Base-by-base conservation (phyloP, 2,888 invertebrate species). In the Diarsia rubi region DNA sequence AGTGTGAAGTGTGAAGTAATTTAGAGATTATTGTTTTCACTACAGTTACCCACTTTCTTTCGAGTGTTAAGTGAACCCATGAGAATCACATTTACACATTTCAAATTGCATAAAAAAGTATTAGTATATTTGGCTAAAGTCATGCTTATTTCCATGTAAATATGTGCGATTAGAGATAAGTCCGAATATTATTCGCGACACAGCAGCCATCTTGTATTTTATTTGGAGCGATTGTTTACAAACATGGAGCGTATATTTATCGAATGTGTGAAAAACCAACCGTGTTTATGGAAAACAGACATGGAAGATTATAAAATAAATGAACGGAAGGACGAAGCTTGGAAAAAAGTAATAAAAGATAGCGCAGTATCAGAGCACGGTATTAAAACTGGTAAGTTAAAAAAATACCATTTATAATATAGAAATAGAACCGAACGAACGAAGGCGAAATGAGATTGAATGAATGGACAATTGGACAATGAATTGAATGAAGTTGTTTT, bases 211-310 rank as follows among this genome's bases (percentile, higher is more conserved):
- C 57, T 79, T 76, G 63, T 49, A 78, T 71, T 75, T 68, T 19
- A 65, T 75, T n/a, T 21, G 27, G 11, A 78, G 69, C 45, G 49
- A 79, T 71, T 79, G 72, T 76, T 63, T 72, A 77, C 73, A 49
- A 79, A 42, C n/a, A 77, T 77, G 77, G 77, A 77, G 52, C 77
- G 64, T 64, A 52, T 79, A 60, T 77, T 77, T 65, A 77, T 77
- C 31, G 77, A 77, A 79, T 79, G 80, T 65, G 77, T 77, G n/a
- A 77, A 77, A 73, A 73, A 77, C 27, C 77, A 77, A 27, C 80
- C 77, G 31, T 77, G 77, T 65, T 77, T 77, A 52, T 77, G 77
- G 77, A 79, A 77, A 60, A 79, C 80, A n/a, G 80, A 77, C 16
- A 73, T 59, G 11, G 77, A 49, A 73, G 77, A 77, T 21, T 77